phyloP scores from a whole-genome alignment of 1,140 invertebrate genomes.

The Glossosoma conforme region DNA sequence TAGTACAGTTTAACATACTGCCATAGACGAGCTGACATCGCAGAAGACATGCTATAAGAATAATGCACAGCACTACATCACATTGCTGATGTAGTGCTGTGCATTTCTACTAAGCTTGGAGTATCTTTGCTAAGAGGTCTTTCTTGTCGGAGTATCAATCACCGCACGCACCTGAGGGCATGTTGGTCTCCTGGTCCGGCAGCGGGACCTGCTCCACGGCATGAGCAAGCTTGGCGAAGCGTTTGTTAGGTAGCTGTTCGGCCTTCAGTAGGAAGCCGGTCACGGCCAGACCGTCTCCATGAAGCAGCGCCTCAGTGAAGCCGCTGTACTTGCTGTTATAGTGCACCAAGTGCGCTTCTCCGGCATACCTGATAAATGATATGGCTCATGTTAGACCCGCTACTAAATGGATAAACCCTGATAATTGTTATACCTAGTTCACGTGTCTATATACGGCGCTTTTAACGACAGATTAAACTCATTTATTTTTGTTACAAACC shows the following conservation, averaged over 20 bases:
- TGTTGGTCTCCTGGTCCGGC: background rate
- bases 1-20: too few relatives aligned
- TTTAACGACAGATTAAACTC: too few relatives aligned
- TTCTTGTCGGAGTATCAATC: background rate
- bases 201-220: constrained; percentile 5
- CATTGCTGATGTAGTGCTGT: background rate
- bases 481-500: too few relatives aligned
- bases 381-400: too few relatives aligned
- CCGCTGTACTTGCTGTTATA: constrained; percentile 69
- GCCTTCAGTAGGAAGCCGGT: constrained; percentile 69
- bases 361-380: constrained; percentile 55
- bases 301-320: constrained; percentile 60
- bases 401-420: too few relatives aligned
- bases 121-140: background rate
- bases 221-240: constrained; percentile 33
- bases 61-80: background rate
- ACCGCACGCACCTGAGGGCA: constrained; percentile 10
- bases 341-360: constrained; percentile 75
- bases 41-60: background rate
- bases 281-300: constrained; percentile 72
- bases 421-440: too few relatives aligned
- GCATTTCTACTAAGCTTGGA: background rate
- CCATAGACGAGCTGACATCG: background rate
- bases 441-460: too few relatives aligned
- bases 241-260: constrained; percentile 36